These are phyloP conservation scores for Onchidella celtica DNA, from an alignment of 2,888 invertebrate species.

Conservation along the genomic window DNA sequence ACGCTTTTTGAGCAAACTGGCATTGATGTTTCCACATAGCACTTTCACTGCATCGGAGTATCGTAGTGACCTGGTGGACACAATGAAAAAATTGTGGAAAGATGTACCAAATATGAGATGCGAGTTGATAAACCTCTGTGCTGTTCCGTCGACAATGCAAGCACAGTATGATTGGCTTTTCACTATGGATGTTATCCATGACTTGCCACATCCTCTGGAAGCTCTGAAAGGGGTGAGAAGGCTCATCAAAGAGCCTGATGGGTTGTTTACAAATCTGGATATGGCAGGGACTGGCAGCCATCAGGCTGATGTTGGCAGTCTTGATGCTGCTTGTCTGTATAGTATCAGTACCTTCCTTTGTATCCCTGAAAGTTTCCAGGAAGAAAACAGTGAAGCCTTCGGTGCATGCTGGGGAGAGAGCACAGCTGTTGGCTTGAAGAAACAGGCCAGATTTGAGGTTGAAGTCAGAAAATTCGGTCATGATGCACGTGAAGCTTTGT, in stretches of 20 bases:
- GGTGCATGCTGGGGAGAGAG: conserved; percentile 43
- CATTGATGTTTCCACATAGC: conserved; percentile 38
- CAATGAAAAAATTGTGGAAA: neutral
- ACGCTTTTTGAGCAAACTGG: neutral
- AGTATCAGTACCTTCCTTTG: conserved; percentile 37
- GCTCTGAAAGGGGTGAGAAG: conserved; percentile 35
- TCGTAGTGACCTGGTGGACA: conserved; percentile 5
- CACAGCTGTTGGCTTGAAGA: conserved; percentile 2
- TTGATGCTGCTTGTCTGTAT: neutral
- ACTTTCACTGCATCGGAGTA: conserved; percentile 44
- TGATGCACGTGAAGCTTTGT: neutral
- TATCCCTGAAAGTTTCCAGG: conserved; percentile 50
- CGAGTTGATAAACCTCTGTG: conserved; percentile 28
- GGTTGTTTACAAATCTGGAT: neutral
- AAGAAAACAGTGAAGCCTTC: conserved; percentile 30
- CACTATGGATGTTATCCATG: conserved; percentile 47
- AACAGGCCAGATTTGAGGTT: conserved; percentile 38
- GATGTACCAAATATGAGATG: conserved; percentile 37
- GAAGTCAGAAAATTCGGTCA: neutral
- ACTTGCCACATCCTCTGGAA: conserved; percentile 45
- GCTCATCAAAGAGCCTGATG: neutral
- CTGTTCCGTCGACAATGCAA: neutral
- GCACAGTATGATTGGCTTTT: conserved; percentile 45
- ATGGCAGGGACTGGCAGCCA: neutral
- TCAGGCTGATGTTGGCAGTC: neutral